Base-by-base conservation (phyloP, 2,888 invertebrate species). In the Cerastoderma edule region DNA sequence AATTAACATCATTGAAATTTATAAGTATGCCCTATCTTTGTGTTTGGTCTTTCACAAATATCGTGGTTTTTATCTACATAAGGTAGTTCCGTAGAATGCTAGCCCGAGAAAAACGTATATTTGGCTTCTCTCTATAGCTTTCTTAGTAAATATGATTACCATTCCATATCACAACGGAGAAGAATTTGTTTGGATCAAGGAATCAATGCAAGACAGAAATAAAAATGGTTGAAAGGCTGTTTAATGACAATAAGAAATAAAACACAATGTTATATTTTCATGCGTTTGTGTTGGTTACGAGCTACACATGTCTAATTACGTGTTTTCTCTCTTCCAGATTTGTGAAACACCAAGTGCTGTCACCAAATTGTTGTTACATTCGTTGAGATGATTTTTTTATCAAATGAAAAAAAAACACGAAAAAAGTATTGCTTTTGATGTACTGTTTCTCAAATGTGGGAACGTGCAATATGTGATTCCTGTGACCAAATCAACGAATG, bases 401-500 rank as follows among this genome's bases (percentile, higher is more conserved):
- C 27, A 53, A 53, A 53, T 24, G 27, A 39, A n/a, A n/a, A 13
- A n/a, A 22, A 6, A 46, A 13, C 16, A 46, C 22, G 4, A 46
- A 6, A n/a, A 22, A 46, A n/a, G 19, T 46, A 6, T 46, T 19
- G 16, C 10, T 8, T 39, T 39, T 39, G 8, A 39, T 16, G 16
- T 16, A 39, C 10, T 39, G 16, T 39, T 39, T 39, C 39, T 39
- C 39, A 16, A 39, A 48, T 19, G 27, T 24, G 53, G 53, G 27
- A 53, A 53, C 24, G 53, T 53, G 53, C 53, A 53, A 53, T 53
- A 53, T 53, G 53, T 53, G 53, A 24, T 53, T 53, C 53, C 53
- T 53, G n/a, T n/a, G n/a, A n/a, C n/a, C n/a, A n/a, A n/a, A n/a
- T n/a, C n/a, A n/a, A n/a, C n/a, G n/a, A n/a, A n/a, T n/a, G n/a